Evolutionary conservation across 1,140 invertebrate genomes (phyloP).

Genomic region (Pissodes strobi): DNA sequence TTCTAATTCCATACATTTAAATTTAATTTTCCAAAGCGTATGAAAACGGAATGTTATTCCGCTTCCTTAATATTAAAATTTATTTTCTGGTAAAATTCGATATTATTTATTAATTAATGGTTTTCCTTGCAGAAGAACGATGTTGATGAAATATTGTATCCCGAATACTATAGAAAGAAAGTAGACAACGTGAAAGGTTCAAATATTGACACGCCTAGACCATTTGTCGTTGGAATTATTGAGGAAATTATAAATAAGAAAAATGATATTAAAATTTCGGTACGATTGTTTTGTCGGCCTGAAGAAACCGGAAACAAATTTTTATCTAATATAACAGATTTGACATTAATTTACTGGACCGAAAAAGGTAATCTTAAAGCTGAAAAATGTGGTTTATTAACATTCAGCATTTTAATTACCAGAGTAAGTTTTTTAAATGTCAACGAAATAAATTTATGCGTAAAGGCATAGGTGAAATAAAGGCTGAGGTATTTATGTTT

Average conservation of each 20-base stretch:
- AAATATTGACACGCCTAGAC: conserved; percentile 73
- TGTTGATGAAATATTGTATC: conserved; percentile 78
- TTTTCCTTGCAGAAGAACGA: conserved; percentile 66
- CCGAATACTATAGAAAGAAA: conserved; percentile 66
- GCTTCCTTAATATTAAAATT: too few relatives aligned
- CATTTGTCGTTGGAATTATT: conserved; percentile 64
- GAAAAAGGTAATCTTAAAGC: conserved; percentile 71
- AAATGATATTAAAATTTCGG: conserved; percentile 67
- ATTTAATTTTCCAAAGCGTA: too few relatives aligned
- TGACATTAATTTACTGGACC: conserved; percentile 79
- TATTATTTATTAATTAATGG: too few relatives aligned
- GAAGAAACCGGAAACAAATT: conserved; percentile 71
- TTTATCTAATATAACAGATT: conserved; percentile 58
- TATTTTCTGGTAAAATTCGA: too few relatives aligned
- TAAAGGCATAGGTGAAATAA: too few relatives aligned
- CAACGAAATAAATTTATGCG: too few relatives aligned
- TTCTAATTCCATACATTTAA: too few relatives aligned
- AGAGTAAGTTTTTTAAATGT: too few relatives aligned
- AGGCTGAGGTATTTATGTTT: too few relatives aligned
- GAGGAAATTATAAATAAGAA: conserved; percentile 41
- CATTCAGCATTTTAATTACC: too few relatives aligned
- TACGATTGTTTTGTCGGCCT: conserved; percentile 76
- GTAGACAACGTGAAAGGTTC: conserved; percentile 63
- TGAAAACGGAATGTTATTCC: too few relatives aligned
- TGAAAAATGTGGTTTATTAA: too few relatives aligned